phyloP scores from a whole-genome alignment of 2,113 vertebrate genomes.

The Dolichallabes microphthalmus region DNA sequence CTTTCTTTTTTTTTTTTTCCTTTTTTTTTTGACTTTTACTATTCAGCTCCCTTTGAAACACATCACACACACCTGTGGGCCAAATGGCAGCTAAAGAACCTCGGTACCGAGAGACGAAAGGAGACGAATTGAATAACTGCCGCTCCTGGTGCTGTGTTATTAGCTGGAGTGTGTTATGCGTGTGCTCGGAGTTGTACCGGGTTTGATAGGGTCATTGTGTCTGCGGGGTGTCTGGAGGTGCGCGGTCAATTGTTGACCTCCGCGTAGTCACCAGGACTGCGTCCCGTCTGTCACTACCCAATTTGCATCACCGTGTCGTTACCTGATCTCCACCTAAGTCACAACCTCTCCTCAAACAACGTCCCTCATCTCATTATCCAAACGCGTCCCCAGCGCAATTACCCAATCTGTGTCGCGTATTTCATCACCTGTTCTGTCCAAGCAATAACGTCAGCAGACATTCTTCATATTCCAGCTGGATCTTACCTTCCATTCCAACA shows the following conservation, averaged over 20 bases:
- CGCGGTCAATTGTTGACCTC: too few relatives aligned
- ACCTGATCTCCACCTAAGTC: too few relatives aligned
- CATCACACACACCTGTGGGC: constrained; percentile 18
- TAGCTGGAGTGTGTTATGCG: constrained; percentile 44
- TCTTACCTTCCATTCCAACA: not conserved
- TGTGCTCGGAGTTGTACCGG: not conserved
- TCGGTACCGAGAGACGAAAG: constrained; percentile 50
- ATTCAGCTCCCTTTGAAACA: constrained; percentile 1
- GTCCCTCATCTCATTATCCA: too few relatives aligned
- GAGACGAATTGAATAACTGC: constrained; percentile 47
- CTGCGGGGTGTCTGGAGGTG: not conserved
- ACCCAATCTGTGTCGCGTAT: too few relatives aligned
- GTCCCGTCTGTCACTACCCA: too few relatives aligned
- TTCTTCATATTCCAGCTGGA: too few relatives aligned
- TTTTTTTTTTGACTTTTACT: constrained; percentile 12
- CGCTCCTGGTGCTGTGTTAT: constrained; percentile 50
- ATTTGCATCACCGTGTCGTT: too few relatives aligned
- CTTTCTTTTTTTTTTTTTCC: constrained; percentile 16
- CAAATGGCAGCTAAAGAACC: constrained; percentile 27
- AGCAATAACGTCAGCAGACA: too few relatives aligned
- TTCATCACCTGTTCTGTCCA: not conserved
- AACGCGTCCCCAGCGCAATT: too few relatives aligned
- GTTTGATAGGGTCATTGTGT: constrained; percentile 44
- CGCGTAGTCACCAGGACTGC: not conserved
- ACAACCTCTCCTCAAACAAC: too few relatives aligned